phyloP scores from a whole-genome alignment of 2,888 invertebrate species.

The Leptura quadrifasciata region DNA sequence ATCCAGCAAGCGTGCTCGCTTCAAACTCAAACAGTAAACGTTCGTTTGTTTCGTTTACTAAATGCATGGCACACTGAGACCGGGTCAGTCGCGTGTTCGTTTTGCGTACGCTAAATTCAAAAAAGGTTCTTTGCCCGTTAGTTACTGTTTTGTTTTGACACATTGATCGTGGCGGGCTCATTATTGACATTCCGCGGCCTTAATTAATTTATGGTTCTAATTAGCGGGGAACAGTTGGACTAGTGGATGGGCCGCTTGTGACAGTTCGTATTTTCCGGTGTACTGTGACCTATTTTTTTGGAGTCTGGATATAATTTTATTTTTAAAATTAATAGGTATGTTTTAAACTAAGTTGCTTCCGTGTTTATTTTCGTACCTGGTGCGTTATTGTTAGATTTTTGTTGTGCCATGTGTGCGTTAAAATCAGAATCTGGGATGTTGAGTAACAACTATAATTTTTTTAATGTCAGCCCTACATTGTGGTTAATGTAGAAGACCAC shows the following conservation, averaged over 20 bases:
- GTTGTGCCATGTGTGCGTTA: background rate
- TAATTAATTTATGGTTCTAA: slow-evolving; percentile 13
- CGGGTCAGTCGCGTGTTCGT: slow-evolving; percentile 52
- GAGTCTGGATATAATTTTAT: slow-evolving; percentile 41
- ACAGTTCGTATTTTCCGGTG: slow-evolving; percentile 15
- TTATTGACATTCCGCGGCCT: background rate
- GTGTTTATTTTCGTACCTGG: slow-evolving; percentile 39
- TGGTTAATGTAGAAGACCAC: no score
- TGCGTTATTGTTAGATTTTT: slow-evolving; percentile 5
- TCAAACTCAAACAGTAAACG: slow-evolving; percentile 47
- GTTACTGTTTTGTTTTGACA: background rate
- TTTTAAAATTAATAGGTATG: slow-evolving; percentile 48
- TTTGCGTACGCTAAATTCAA: slow-evolving; percentile 47
- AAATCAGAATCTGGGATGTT: no score
- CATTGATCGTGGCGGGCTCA: background rate
- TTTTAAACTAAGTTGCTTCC: slow-evolving; percentile 36
- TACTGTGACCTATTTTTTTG: slow-evolving; percentile 43
- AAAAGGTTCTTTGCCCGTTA: slow-evolving; percentile 44
- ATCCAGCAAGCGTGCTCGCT: slow-evolving; percentile 30
- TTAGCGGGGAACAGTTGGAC: slow-evolving; percentile 13
- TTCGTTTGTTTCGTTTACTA: slow-evolving; percentile 51
- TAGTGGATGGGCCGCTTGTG: slow-evolving; percentile 17
- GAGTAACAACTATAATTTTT: no score
- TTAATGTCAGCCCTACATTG: no score
- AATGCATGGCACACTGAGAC: slow-evolving; percentile 49